Conservation (phyloP, 2,797 vertebrate genomes). For the Acrossocheilus fasciatus region DNA sequence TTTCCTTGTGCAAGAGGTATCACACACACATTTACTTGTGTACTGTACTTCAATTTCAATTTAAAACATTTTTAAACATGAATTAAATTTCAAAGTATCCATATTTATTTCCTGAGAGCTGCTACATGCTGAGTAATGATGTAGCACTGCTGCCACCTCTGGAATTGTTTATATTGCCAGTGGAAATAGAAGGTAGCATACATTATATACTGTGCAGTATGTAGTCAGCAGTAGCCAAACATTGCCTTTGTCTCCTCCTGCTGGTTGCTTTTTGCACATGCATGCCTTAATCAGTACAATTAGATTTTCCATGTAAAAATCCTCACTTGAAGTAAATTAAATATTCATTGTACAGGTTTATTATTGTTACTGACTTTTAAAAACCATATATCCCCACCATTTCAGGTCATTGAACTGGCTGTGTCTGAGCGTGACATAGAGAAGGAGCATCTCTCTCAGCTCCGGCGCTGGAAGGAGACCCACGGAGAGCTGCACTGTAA, state of each 20-base stretch:
- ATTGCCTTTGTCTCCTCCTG: background rate
- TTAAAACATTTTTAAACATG: background rate
- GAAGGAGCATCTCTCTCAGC: slow-evolving; percentile 90
- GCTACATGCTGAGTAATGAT: background rate
- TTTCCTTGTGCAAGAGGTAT: slow-evolving; percentile 92
- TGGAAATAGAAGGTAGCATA: too few relatives aligned
- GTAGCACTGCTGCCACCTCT: background rate
- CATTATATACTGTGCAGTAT: background rate
- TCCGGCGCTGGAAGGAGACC: slow-evolving; percentile 90
- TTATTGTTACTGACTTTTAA: background rate
- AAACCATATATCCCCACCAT: background rate
- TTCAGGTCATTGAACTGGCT: slow-evolving; percentile 85
- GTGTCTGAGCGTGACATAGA: slow-evolving; percentile 93
- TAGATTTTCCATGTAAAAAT: slow-evolving; percentile 3
- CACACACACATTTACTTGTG: background rate
- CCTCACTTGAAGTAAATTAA: background rate
- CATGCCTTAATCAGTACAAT: background rate
- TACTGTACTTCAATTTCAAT: background rate
- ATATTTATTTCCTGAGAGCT: background rate
- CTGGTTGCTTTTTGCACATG: background rate
- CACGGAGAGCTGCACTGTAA: slow-evolving; percentile 88
- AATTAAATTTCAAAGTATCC: too few relatives aligned
- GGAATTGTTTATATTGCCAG: background rate
- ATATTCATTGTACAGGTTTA: background rate
- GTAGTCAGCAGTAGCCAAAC: background rate